phyloP scores from a whole-genome alignment of 2,797 vertebrate species.

The Salmo trutta region DNA sequence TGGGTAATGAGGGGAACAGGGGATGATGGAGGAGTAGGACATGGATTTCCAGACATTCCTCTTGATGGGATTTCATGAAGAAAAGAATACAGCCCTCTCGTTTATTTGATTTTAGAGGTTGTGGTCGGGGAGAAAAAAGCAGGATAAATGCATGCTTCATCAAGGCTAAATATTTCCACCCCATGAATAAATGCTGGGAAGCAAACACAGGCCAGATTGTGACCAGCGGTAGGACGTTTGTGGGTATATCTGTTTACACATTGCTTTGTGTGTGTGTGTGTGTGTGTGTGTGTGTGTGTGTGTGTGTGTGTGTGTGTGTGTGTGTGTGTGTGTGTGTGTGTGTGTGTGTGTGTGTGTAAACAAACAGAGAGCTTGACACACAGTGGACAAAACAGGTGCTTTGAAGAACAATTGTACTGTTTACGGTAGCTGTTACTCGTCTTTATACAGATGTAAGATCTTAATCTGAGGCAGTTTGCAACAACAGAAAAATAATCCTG shows the following conservation, averaged over 20 bases:
- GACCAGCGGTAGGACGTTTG: conserved; percentile 65
- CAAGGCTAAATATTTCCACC: conserved; percentile 77
- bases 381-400: conserved; percentile 74
- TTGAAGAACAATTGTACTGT: conserved; percentile 59
- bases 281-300: conserved; percentile 31
- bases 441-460: conserved; percentile 7
- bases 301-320: conserved; percentile 38
- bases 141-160: conserved; percentile 77
- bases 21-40: conserved; percentile 60
- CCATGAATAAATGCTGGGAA: conserved; percentile 68
- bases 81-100: conserved; percentile 62
- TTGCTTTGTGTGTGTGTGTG: neutral
- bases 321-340: conserved; percentile 18
- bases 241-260: conserved; percentile 76
- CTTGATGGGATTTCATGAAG: conserved; percentile 73
- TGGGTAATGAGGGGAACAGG: conserved; percentile 71
- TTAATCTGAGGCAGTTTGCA: too few relatives aligned
- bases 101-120: conserved; percentile 78
- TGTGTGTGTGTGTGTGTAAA: conserved; percentile 34
- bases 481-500: too few relatives aligned
- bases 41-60: conserved; percentile 73
- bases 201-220: conserved; percentile 77
- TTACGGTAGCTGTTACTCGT: conserved; percentile 52
- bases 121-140: conserved; percentile 61
- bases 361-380: conserved; percentile 60